Conservation (phyloP, 2,113 vertebrate genomes). For the Syrmaticus mikado region DNA sequence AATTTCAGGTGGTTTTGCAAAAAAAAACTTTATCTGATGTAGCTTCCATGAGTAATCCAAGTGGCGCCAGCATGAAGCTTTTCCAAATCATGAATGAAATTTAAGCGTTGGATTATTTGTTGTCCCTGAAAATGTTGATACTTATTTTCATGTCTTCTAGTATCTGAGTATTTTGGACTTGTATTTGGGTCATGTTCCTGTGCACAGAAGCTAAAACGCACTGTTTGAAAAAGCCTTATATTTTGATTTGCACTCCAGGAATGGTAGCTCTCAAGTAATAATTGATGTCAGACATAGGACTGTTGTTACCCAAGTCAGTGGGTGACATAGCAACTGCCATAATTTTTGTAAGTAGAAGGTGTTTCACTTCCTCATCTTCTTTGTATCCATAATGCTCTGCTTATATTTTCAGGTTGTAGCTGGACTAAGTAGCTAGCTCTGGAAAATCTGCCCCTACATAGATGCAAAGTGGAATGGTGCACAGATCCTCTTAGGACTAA, state of each 20-base stretch:
- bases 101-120: neutral
- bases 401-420: neutral
- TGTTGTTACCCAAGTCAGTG: neutral
- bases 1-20: neutral
- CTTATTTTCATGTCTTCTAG: neutral
- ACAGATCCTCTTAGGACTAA: neutral
- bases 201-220: neutral
- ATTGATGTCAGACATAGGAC: fast-evolving
- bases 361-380: neutral
- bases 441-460: neutral
- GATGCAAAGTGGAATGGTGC: neutral
- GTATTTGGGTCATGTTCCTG: neutral
- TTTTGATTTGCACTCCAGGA: neutral
- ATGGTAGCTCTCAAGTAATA: neutral
- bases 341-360: neutral
- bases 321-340: neutral
- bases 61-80: neutral
- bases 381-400: neutral
- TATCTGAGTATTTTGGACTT: neutral
- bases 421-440: neutral
- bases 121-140: neutral
- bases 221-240: neutral
- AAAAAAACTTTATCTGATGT: neutral
- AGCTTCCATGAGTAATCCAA: neutral
- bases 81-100: neutral